These are phyloP conservation scores for Pseudomugil tenellus DNA, from an alignment of 2,797 vertebrate genomes.

Conservation along the genomic window DNA sequence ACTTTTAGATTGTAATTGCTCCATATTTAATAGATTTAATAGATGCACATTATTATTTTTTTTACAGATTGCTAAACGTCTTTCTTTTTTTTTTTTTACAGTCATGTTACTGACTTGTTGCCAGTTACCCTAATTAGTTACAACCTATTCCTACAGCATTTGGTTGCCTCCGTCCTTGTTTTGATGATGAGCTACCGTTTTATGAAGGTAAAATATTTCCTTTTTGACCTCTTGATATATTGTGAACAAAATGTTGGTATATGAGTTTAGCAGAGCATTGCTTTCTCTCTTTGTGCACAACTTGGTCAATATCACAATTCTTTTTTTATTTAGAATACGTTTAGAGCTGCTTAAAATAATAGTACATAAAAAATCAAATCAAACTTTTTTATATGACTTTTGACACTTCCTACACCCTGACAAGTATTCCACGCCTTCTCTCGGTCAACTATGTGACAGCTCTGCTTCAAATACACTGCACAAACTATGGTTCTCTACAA, in stretches of 20 bases:
- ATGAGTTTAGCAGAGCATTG: not conserved
- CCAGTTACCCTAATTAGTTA: not conserved
- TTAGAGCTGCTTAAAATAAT: constrained; percentile 21
- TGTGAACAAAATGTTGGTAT: not conserved
- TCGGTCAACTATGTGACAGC: constrained; percentile 42
- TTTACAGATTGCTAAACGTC: too few species aligned
- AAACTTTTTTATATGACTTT: constrained; percentile 38
- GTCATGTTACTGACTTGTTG: not conserved
- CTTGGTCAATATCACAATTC: too few species aligned
- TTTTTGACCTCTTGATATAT: not conserved
- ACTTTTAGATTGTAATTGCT: too few species aligned
- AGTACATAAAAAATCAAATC: constrained; percentile 2
- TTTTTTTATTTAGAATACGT: not conserved
- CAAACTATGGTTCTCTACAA: constrained; percentile 59
- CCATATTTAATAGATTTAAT: too few species aligned
- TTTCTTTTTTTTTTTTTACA: too few species aligned
- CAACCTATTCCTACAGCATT: not conserved
- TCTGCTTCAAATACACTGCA: constrained; percentile 38
- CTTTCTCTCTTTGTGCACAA: not conserved
- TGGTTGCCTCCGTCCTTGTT: not conserved
- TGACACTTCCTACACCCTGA: constrained; percentile 50
- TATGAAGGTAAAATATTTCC: not conserved
- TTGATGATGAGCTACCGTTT: not conserved
- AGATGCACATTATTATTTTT: too few species aligned
- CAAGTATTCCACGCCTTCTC: constrained; percentile 64